Evolutionary conservation across 2,888 invertebrate species (phyloP).

Genomic region (Acanthosepion pharaonis): DNA sequence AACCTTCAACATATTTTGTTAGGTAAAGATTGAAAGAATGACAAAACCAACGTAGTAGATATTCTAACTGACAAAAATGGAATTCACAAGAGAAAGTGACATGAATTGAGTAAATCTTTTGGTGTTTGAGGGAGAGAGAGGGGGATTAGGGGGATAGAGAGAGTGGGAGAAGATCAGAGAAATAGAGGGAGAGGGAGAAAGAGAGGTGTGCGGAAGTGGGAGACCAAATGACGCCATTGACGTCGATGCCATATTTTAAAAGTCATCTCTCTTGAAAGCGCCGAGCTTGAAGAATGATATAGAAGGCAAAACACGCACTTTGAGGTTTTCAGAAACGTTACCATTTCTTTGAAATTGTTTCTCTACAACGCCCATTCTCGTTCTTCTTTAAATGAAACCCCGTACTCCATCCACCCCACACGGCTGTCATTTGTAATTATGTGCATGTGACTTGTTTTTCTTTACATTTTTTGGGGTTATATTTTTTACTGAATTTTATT

Average conservation of each 20-base stretch:
- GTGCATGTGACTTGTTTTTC: not conserved
- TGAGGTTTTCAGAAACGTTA: not conserved
- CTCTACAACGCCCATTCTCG: not conserved
- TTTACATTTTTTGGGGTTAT: not conserved
- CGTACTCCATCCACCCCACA: not conserved
- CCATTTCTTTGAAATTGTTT: not conserved
- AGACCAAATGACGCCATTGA: not conserved
- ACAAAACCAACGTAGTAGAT: too few species aligned
- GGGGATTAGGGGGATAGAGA: not conserved
- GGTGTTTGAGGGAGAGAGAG: too few species aligned
- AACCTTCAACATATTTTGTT: too few species aligned
- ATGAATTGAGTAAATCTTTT: too few species aligned
- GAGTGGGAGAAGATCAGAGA: not conserved
- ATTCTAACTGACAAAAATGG: too few species aligned
- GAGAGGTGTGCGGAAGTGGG: not conserved
- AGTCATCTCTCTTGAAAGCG: not conserved
- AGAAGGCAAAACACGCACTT: slow-evolving; percentile 33
- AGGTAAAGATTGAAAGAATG: too few species aligned
- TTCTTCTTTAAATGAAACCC: not conserved
- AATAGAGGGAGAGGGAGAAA: not conserved
- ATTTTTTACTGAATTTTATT: not conserved
- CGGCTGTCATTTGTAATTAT: not conserved
- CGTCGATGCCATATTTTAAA: not conserved
- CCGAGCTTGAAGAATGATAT: not conserved
- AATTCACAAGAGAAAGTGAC: too few species aligned